These are phyloP conservation scores for Tinamus guttatus DNA, from an alignment of 2,113 vertebrate species.

Conservation along the genomic window DNA sequence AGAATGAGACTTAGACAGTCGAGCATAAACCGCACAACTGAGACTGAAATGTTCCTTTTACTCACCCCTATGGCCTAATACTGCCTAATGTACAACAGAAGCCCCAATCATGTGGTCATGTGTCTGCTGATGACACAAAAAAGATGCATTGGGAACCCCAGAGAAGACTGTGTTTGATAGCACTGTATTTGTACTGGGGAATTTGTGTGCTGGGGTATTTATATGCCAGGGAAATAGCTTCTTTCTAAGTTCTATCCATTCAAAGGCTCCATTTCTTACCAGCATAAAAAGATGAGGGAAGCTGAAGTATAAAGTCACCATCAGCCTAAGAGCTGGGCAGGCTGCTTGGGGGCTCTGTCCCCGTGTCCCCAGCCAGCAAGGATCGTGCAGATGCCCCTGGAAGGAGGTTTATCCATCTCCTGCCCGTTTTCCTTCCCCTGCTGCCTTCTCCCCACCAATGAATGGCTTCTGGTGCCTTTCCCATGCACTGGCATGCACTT, in stretches of 20 bases:
- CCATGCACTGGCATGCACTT: background rate
- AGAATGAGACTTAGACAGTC: background rate
- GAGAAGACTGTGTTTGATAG: background rate
- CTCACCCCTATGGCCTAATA: background rate
- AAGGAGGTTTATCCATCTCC: background rate
- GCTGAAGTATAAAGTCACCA: background rate
- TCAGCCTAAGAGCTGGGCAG: accelerated
- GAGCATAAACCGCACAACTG: background rate
- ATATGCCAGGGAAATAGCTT: background rate
- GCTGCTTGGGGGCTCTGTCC: background rate
- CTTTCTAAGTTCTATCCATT: background rate
- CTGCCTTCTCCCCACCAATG: background rate
- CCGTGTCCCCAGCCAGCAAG: background rate
- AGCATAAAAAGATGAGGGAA: background rate
- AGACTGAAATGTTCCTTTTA: background rate
- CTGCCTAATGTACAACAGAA: background rate
- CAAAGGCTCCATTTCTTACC: background rate
- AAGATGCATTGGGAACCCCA: background rate
- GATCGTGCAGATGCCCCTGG: background rate
- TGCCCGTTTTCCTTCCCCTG: background rate
- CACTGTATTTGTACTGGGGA: background rate
- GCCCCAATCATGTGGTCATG: background rate
- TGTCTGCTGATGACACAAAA: background rate
- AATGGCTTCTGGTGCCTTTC: background rate
- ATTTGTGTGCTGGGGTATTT: background rate